Base-by-base conservation (phyloP, 2,113 vertebrate species). In the Heterotilapia buettikoferi region DNA sequence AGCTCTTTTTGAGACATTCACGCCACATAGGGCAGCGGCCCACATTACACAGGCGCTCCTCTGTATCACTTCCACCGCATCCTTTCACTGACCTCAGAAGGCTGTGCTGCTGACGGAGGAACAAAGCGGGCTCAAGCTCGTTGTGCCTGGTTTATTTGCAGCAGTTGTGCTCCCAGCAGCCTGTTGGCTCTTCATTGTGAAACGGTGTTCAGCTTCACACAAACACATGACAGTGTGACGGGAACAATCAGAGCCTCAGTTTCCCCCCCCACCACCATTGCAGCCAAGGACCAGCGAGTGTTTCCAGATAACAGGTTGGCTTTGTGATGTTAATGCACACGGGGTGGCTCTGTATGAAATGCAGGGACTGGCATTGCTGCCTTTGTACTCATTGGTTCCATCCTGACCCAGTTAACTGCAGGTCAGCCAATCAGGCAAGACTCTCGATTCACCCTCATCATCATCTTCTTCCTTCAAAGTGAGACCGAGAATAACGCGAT, bases 311-410 rank as follows among this genome's bases (percentile, higher is more conserved):
- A 93, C 86, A 86, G 90, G 33, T 54, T 38, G 76, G 81, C 83
- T 92, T 89, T 92, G 63, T 91, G 87, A 90, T 93, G 91, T 84
- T 88, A 87, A 87, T 87, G 86, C 83, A 1, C 56, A 14, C 52
- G 52, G 50, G 36, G 83, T 9, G 83, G 83, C 56, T 78, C 89
- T 52, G 80, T 19, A 80, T 0, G 53, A 10, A 4, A 78, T 19
- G 87, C 83, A 38, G 31, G 33, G 53, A 26, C 79, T 66, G 76
- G 38, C 31, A 76, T 84, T 78, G 52, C 59, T 76, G 79, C 56
- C 59, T 81, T n/a, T 63, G 56, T 43, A 33, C 10, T 4, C 33
- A 85, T 86, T 66, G 33, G 86, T 82, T 90, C 81, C 63, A 86
- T 87, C 87, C 66, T 45, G 66, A 66, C 84, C 84, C 84, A 54